A percentile compares a stretch with the other conserved stretches of the same genome.
Conservation (phyloP, 2,113 vertebrate genomes). For the Alligator mississippiensis region DNA sequence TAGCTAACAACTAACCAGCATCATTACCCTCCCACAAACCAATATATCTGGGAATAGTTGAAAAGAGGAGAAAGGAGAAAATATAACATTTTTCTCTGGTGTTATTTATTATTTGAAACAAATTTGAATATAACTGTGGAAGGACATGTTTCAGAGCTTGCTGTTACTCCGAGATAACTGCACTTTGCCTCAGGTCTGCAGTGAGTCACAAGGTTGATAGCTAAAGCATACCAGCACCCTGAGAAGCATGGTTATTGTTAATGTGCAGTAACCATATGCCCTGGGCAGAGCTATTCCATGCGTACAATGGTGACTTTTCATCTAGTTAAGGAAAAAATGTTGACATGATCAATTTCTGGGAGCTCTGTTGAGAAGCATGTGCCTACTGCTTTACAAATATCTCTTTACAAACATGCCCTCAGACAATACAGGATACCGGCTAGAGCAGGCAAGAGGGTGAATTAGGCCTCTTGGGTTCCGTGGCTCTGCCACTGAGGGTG, state of each 20-base stretch:
- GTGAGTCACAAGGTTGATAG: conserved; percentile 44
- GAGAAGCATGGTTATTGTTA: conserved; percentile 44
- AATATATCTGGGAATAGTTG: neutral
- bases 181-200: conserved; percentile 51
- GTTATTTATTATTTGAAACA: conserved; percentile 49
- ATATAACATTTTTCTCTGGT: neutral
- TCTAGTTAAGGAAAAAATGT: conserved; percentile 11
- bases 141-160: conserved; percentile 3
- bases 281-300: conserved; percentile 37
- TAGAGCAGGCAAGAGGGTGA: conserved; percentile 7
- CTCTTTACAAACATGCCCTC: neutral
- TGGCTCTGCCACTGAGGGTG: neutral
- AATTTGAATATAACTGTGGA: conserved; percentile 34
- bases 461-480: neutral
- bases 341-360: conserved; percentile 13
- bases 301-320: conserved; percentile 18
- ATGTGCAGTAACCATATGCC: conserved; percentile 34
- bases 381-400: neutral
- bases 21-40: neutral
- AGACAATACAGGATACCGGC: neutral
- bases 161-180: conserved; percentile 49
- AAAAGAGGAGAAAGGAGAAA: neutral
- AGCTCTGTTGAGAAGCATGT: conserved; percentile 5
- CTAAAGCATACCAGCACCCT: conserved; percentile 20
- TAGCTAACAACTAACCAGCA: neutral